Conservation (phyloP, 2,797 vertebrate genomes). For the Schizopygopsis malacanthus region DNA sequence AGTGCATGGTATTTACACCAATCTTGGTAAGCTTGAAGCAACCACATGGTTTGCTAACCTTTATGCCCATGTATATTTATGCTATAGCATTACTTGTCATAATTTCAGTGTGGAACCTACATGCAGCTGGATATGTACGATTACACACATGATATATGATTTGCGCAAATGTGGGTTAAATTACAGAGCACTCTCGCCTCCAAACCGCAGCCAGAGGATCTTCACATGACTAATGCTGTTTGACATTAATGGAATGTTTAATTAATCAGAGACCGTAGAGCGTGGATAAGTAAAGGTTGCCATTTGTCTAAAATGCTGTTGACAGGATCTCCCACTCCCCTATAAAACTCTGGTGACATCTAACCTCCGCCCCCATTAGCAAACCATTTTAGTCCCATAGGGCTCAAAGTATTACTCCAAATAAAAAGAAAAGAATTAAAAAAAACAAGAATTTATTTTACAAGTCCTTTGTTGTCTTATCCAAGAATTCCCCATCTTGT, state of each 20-base stretch:
- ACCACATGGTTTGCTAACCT: conserved; percentile 19
- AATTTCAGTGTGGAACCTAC: neutral
- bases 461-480: neutral
- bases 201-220: conserved; percentile 34
- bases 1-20: neutral
- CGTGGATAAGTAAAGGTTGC: conserved; percentile 59
- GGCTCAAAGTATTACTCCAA: neutral
- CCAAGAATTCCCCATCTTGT: neutral
- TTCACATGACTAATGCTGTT: conserved; percentile 67
- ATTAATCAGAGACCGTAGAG: conserved; percentile 69
- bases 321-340: conserved; percentile 57
- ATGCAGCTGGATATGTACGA: neutral
- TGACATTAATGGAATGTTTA: conserved; percentile 77
- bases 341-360: conserved; percentile 41
- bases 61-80: conserved; percentile 11
- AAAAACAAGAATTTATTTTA: neutral
- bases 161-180: neutral
- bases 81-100: neutral
- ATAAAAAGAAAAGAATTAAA: neutral
- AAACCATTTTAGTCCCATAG: neutral
- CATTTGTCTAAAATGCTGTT: conserved; percentile 58
- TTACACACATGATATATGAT: neutral
- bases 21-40: conserved; percentile 2
- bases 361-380: conserved; percentile 5
- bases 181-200: neutral